Evolutionary conservation across 2,113 vertebrate species (phyloP).

Genomic region (Melanerpes aurifrons): DNA sequence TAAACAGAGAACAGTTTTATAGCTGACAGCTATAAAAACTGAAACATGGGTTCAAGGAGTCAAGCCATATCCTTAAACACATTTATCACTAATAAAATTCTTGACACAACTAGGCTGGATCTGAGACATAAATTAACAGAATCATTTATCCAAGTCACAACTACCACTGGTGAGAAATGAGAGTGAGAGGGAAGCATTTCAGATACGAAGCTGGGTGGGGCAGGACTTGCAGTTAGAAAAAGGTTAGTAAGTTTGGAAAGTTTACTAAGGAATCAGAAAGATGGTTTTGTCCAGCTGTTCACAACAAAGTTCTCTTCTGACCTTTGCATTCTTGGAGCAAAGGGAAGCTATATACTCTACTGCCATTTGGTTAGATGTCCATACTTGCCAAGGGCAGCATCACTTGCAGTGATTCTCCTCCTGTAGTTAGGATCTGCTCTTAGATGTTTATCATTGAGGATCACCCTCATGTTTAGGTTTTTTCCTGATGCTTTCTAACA

Average conservation of each 20-base stretch:
- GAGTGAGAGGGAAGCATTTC: neutral
- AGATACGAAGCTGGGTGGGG: neutral
- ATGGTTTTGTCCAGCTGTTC: neutral
- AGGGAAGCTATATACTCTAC: neutral
- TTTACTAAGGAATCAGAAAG: neutral
- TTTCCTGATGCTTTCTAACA: neutral
- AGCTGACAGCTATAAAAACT: neutral
- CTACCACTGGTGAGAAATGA: neutral
- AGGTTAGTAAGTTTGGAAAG: neutral
- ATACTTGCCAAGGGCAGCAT: neutral
- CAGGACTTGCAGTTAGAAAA: neutral
- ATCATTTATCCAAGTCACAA: neutral
- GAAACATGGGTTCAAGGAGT: neutral
- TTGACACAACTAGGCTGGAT: neutral
- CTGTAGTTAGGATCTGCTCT: neutral
- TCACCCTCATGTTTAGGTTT: neutral
- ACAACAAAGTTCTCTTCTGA: neutral
- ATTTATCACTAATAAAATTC: conserved; percentile 27
- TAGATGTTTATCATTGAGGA: neutral
- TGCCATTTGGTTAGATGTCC: neutral
- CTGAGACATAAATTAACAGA: neutral
- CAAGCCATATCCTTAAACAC: neutral
- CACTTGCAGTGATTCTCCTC: neutral
- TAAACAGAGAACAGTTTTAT: neutral
- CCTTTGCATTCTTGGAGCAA: neutral